Evolutionary conservation across 2,888 invertebrate genomes (phyloP), one percentile per base, ranked within the genome.

Genomic region (Microplitis manilae): DNA sequence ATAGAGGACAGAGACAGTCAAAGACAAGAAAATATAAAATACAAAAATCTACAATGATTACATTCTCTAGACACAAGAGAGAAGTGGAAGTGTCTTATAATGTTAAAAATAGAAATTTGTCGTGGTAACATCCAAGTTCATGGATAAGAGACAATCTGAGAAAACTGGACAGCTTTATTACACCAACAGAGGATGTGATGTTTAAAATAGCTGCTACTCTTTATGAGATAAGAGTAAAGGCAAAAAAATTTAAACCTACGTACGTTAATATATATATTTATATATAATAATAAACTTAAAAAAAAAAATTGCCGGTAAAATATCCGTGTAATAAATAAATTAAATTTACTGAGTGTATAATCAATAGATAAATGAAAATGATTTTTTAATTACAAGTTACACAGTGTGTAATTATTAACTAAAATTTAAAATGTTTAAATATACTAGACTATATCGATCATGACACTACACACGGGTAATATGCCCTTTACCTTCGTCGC

Each of bases 401-500:
- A 50, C 8, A 50, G 4, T 50, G 7, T 50, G 13, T 50, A 50
- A 50, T 13, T 5, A 50, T 50, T 50, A 50, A 8, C 50, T 50
- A 1, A 1, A 50, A 9, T 50, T 50, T 50, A 5, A 50, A 50
- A 13, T 2, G 50, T 13, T 50, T 13, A 13, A 50, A 50, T 50
- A 65, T 65, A 20, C 15, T 59, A 38, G 17, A 65, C 68, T 69
- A 39, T 40, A 62, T 72, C 60, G 72, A 41, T 73, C 9, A 40
- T 65, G 17, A 62, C 40, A 64, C 40, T 64, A 50, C 62, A 67
- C 61, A 50, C 4, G 13, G 76, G 20, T 15, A 78, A 78, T 70
- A 68, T 79, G 77, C 79, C 80, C 79, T 80, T 79, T 80, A 79
- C 80, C 80, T 79, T 79, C 79, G 69, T 72, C 65, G 68, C 73